Conservation (phyloP, 2,113 vertebrate genomes). For the Isichthys henryi region DNA sequence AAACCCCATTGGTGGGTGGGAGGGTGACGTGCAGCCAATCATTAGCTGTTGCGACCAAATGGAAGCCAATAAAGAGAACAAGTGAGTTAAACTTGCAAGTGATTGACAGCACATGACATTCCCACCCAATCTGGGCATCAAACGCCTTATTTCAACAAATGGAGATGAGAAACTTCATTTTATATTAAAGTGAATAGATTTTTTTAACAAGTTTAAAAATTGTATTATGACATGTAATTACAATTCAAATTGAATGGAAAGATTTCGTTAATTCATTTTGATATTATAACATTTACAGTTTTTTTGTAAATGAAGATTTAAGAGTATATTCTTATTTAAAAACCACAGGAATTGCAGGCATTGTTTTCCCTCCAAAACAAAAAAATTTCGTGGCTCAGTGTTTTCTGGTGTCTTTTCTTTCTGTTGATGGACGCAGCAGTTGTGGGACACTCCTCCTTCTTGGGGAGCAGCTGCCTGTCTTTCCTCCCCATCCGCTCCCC, state of each 20-base stretch:
- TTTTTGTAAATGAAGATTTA: neutral
- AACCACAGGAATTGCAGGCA: neutral
- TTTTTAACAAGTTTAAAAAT: neutral
- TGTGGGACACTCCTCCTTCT: neutral
- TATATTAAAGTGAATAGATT: neutral
- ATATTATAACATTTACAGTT: neutral
- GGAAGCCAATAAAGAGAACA: neutral
- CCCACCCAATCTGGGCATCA: neutral
- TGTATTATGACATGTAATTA: neutral
- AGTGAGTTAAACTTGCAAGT: neutral
- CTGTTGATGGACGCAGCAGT: neutral
- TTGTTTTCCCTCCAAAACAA: neutral
- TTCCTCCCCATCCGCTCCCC: neutral
- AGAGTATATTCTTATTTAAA: neutral
- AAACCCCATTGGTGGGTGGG: neutral
- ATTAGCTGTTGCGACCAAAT: neutral
- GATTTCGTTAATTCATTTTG: neutral
- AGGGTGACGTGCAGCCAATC: neutral
- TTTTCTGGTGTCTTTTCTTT: neutral
- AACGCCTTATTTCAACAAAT: neutral
- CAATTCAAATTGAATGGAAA: neutral
- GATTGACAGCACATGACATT: neutral
- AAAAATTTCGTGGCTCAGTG: neutral
- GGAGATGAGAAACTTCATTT: neutral
- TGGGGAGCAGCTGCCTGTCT: neutral